Conservation (phyloP, 2,888 invertebrate genomes). For the Dasysyrphus tricinctus region DNA sequence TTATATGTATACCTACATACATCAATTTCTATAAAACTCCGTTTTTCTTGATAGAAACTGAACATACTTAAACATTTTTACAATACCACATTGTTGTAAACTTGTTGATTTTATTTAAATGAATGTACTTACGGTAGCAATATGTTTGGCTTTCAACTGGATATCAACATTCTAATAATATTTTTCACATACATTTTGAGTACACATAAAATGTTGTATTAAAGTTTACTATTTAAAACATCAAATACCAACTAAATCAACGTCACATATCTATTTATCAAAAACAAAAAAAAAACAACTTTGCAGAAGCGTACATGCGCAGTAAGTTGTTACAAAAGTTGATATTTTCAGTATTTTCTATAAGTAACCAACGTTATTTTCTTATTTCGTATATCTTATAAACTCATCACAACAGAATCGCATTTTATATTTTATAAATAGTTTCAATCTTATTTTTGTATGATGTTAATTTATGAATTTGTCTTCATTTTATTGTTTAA, state of each 20-base stretch:
- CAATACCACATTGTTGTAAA: conserved; percentile 40
- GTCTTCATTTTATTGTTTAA: conserved; percentile 6
- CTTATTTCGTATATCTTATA: conserved; percentile 18
- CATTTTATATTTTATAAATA: conserved; percentile 24
- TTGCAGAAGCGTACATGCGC: conserved; percentile 52
- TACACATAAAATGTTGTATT: conserved; percentile 39
- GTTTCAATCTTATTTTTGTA: conserved; percentile 9
- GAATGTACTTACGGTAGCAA: conserved; percentile 30
- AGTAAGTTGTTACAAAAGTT: conserved; percentile 43
- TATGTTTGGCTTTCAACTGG: conserved; percentile 28
- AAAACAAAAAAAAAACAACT: conserved; percentile 46
- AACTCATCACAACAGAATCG: conserved; percentile 1
- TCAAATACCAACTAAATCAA: conserved; percentile 41
- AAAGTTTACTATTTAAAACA: conserved; percentile 55
- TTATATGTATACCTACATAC: not conserved
- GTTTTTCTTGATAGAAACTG: not conserved
- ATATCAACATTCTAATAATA: conserved; percentile 23
- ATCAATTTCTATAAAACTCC: not conserved
- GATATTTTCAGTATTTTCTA: conserved; percentile 57
- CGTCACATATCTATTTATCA: conserved; percentile 63
- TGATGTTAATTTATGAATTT: conserved; percentile 1
- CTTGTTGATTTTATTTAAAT: conserved; percentile 55
- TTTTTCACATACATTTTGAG: conserved; percentile 12
- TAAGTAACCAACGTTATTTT: conserved; percentile 26
- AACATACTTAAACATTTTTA: conserved; percentile 20